Conservation (phyloP, 2,113 vertebrate genomes). For the Benitochromis conjunctus region DNA sequence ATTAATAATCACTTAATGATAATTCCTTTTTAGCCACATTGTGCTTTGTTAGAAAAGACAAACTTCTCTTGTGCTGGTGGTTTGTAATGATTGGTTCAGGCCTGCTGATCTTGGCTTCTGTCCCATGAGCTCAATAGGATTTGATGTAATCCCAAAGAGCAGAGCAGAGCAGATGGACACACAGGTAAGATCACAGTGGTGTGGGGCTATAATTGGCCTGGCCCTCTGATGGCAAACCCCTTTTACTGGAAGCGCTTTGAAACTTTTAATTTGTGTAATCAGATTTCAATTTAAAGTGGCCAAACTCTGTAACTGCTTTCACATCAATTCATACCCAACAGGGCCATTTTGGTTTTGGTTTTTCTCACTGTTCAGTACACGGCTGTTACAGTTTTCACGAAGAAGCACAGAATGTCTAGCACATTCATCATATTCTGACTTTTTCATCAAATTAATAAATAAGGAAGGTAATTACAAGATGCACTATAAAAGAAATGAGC, state of each 20-base stretch:
- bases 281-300: constrained; percentile 3
- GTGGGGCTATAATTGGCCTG: constrained; percentile 58
- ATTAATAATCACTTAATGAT: not conserved
- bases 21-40: not conserved
- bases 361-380: not conserved
- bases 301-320: not conserved
- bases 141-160: constrained; percentile 67
- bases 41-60: constrained; percentile 12
- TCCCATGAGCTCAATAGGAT: constrained; percentile 64
- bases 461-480: not conserved
- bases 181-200: constrained; percentile 63
- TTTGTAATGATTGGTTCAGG: constrained; percentile 56
- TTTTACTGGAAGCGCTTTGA: constrained; percentile 38
- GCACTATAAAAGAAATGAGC: not conserved
- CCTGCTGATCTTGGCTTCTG: constrained; percentile 55
- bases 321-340: not conserved
- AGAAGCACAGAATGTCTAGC: not conserved
- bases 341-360: not conserved
- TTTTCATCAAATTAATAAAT: constrained; percentile 9
- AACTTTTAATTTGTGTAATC: constrained; percentile 40
- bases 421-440: not conserved
- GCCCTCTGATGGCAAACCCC: constrained; percentile 30
- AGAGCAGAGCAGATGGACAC: constrained; percentile 65
- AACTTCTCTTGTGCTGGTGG: constrained; percentile 7
- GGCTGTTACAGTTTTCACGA: not conserved